Evolutionary conservation across 2,888 invertebrate genomes (phyloP).

Genomic region (Stenodera caucasica): DNA sequence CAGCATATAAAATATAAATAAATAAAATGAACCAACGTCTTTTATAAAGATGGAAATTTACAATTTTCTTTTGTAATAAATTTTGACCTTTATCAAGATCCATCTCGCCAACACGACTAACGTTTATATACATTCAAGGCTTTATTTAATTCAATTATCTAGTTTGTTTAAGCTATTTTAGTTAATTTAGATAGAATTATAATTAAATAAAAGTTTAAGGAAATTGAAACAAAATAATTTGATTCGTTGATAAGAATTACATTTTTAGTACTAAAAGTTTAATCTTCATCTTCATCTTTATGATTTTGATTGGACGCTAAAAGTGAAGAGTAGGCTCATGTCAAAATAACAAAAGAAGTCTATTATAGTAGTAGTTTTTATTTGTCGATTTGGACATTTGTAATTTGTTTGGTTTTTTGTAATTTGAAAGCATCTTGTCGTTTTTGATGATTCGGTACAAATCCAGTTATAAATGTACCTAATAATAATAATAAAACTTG

Average conservation of each 20-base stretch:
- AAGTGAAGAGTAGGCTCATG: too few relatives aligned
- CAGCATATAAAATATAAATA: conserved; percentile 85
- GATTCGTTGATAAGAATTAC: too few relatives aligned
- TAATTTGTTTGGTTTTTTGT: conserved; percentile 8
- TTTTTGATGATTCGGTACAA: conserved; percentile 38
- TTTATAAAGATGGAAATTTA: conserved; percentile 63
- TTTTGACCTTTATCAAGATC: background rate
- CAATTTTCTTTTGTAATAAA: background rate
- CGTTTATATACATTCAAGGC: background rate
- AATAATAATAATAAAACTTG: conserved; percentile 33
- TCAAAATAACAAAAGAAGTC: too few relatives aligned
- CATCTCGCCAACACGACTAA: background rate
- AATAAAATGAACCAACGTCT: conserved; percentile 80
- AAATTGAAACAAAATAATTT: background rate
- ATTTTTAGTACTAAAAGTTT: too few relatives aligned
- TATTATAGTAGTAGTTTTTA: too few relatives aligned
- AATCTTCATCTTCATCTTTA: too few relatives aligned
- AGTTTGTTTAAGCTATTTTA: background rate
- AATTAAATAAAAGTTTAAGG: background rate
- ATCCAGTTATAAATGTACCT: conserved; percentile 35
- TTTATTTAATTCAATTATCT: background rate
- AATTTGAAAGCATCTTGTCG: conserved; percentile 41
- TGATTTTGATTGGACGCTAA: too few relatives aligned
- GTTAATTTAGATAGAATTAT: background rate
- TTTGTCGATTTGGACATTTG: background rate